phyloP scores from a whole-genome alignment of 2,797 vertebrate genomes.

The Melanotaenia maccullochi region DNA sequence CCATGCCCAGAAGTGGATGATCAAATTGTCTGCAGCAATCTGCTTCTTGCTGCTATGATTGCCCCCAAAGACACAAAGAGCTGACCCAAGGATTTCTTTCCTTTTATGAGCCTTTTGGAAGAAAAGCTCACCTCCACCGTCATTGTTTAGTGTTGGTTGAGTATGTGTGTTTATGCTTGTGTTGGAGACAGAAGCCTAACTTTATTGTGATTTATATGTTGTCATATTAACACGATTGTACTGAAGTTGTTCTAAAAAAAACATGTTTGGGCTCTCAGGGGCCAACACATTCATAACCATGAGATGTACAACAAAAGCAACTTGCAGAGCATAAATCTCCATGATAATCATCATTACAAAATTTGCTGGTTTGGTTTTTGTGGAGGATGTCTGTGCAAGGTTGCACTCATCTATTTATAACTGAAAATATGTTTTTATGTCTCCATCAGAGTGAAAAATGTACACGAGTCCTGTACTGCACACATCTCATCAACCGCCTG shows the following conservation, averaged over 20 bases:
- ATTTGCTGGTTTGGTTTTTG: not conserved
- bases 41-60: slow-evolving; percentile 76
- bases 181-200: slow-evolving; percentile 25
- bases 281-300: slow-evolving; percentile 49
- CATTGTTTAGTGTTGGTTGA: slow-evolving; percentile 7
- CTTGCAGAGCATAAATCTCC: not conserved
- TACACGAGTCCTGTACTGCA: not conserved
- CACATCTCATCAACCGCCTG: too few relatives aligned
- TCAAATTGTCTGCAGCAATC: slow-evolving; percentile 80
- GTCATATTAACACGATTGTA: slow-evolving; percentile 67
- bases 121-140: slow-evolving; percentile 57
- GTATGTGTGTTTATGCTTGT: slow-evolving; percentile 39
- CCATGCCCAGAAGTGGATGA: slow-evolving; percentile 68
- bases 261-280: slow-evolving; percentile 60
- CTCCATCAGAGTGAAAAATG: not conserved
- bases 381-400: slow-evolving; percentile 2
- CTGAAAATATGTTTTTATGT: not conserved
- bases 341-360: slow-evolving; percentile 23
- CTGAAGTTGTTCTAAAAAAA: slow-evolving; percentile 75
- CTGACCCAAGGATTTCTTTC: slow-evolving; percentile 70
- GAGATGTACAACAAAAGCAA: not conserved
- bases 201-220: slow-evolving; percentile 78
- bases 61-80: slow-evolving; percentile 78
- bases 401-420: slow-evolving; percentile 10
- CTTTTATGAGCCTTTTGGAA: slow-evolving; percentile 66